These are phyloP conservation scores for Trissoscelio sp. DNA, from an alignment of 2,888 invertebrate genomes.

Conservation along the genomic window DNA sequence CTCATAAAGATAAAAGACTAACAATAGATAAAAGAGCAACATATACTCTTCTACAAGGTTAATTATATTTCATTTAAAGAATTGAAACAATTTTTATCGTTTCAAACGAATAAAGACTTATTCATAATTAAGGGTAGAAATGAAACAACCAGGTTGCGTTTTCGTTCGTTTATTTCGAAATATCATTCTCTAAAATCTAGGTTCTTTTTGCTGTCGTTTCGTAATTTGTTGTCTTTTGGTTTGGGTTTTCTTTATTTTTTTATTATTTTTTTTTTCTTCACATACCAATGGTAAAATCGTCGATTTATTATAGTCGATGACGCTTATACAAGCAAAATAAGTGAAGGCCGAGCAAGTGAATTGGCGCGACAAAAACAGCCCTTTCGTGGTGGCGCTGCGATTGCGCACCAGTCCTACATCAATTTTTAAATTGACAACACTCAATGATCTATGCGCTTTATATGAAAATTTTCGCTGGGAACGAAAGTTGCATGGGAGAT, in stretches of 20 bases:
- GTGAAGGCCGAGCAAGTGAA: conserved; percentile 71
- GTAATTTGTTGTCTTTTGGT: conserved; percentile 25
- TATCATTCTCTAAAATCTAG: conserved; percentile 66
- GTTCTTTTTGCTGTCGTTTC: conserved; percentile 52
- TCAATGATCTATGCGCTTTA: conserved; percentile 68
- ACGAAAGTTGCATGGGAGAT: conserved; percentile 60
- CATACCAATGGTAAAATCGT: conserved; percentile 75
- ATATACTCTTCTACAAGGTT: not conserved
- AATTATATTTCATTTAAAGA: conserved; percentile 1
- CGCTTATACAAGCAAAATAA: conserved; percentile 74
- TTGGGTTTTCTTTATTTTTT: no score
- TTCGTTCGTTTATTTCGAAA: conserved; percentile 68
- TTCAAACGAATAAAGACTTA: not conserved
- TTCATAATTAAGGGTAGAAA: conserved; percentile 1
- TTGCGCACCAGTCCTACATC: conserved; percentile 55
- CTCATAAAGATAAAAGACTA: no score
- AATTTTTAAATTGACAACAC: conserved; percentile 68
- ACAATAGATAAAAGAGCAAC: not conserved
- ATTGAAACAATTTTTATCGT: not conserved
- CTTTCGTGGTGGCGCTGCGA: conserved; percentile 35
- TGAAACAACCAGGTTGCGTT: conserved; percentile 45
- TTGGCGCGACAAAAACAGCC: conserved; percentile 54
- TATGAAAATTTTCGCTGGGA: conserved; percentile 64
- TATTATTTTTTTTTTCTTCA: conserved; percentile 9
- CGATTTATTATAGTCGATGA: conserved; percentile 74